A percentile compares a stretch with the other conserved stretches of the same genome.
Conservation (phyloP, 2,113 vertebrate genomes). For the Colaptes auratus region DNA sequence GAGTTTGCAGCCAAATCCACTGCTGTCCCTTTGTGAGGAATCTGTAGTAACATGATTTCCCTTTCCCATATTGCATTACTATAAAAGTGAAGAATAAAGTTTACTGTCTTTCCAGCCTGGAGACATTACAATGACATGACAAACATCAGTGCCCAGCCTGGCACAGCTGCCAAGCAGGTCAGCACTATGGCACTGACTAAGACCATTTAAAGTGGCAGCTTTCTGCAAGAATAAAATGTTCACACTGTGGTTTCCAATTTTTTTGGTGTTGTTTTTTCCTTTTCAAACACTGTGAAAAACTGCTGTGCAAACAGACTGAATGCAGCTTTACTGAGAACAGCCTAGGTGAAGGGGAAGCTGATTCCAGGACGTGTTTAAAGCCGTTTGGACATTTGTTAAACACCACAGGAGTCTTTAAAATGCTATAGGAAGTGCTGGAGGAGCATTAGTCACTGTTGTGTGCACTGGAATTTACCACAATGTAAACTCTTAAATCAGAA, state of each 20-base stretch:
- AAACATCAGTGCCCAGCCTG: background rate
- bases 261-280: background rate
- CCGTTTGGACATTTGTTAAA: background rate
- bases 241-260: background rate
- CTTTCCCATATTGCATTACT: constrained; percentile 99
- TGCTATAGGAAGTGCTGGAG: background rate
- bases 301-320: background rate
- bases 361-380: background rate
- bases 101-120: background rate
- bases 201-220: background rate
- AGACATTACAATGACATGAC: background rate
- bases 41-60: constrained; percentile 97
- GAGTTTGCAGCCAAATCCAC: constrained; percentile 99
- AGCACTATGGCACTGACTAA: background rate
- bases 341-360: background rate
- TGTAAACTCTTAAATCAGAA: background rate
- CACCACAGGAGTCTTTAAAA: background rate
- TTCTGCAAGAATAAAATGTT: background rate
- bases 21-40: constrained; percentile 99
- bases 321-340: background rate
- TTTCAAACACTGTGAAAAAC: background rate
- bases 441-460: background rate
- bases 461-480: background rate
- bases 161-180: background rate
- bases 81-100: constrained; percentile 45